phyloP scores from a whole-genome alignment of 2,797 vertebrate genomes.

The Epinephelus malabaricus region DNA sequence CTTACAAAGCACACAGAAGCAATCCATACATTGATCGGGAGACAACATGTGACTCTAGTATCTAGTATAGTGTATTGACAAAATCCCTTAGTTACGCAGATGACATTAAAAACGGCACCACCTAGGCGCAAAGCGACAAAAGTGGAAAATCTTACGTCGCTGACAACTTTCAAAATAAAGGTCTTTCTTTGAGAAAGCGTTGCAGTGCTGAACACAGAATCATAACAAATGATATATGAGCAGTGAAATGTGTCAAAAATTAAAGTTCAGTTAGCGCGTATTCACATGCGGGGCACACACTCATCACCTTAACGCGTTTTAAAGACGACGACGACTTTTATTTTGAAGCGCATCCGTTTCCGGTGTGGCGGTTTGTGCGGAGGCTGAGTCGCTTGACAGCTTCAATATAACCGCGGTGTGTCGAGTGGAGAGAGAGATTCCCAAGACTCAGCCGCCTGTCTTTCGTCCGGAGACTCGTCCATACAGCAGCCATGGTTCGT shows the following conservation, averaged over 20 bases:
- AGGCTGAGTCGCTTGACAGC: not conserved
- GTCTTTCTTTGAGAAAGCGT: rapidly evolving
- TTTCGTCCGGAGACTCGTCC: rapidly evolving
- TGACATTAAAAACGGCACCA: not conserved
- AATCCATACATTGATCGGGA: not conserved
- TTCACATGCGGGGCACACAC: not conserved
- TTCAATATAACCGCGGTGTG: not conserved
- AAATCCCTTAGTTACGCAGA: too few relatives aligned
- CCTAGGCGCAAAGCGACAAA: not conserved
- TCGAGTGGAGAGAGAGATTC: rapidly evolving
- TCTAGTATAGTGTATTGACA: not conserved
- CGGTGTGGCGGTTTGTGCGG: not conserved
- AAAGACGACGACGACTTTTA: not conserved
- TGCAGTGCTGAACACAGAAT: not conserved
- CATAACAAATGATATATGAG: not conserved
- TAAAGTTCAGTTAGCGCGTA: too few relatives aligned
- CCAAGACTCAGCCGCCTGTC: rapidly evolving
- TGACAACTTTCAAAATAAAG: conserved; percentile 38
- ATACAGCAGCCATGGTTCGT: conserved; percentile 30
- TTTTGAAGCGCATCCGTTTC: not conserved
- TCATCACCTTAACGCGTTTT: too few relatives aligned
- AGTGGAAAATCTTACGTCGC: not conserved
- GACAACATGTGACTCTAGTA: too few relatives aligned
- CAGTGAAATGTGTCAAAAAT: not conserved
- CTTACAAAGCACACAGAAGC: not conserved